Conservation (phyloP, 2,888 invertebrate genomes). For the Melikaiella ostensackeni region DNA sequence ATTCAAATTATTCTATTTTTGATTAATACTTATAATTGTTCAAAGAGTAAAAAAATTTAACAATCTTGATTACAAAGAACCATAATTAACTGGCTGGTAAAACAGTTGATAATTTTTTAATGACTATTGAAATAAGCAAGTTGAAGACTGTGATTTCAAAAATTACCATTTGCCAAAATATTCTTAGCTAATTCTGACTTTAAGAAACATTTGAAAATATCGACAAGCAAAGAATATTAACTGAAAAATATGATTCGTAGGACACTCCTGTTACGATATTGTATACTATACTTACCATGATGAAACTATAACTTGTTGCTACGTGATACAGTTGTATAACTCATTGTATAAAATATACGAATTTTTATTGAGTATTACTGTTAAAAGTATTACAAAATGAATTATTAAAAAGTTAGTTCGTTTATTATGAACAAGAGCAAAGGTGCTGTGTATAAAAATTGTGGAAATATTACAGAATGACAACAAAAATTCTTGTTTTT, state of each 20-base stretch:
- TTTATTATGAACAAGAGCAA: not conserved
- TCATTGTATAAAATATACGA: slow-evolving; percentile 16
- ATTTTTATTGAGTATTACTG: slow-evolving; percentile 17
- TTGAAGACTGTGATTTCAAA: not conserved
- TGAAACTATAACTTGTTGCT: slow-evolving; percentile 25
- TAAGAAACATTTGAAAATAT: not conserved
- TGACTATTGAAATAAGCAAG: slow-evolving; percentile 14
- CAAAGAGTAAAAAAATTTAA: too few species aligned
- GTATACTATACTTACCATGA: not conserved
- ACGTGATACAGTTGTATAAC: slow-evolving; percentile 6
- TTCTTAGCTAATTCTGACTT: not conserved
- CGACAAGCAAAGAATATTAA: not conserved
- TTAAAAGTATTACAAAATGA: not conserved
- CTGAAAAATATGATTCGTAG: not conserved
- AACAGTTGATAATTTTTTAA: not conserved
- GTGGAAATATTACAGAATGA: not conserved
- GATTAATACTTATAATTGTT: not conserved
- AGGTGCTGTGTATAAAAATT: not conserved
- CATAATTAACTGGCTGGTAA: not conserved
- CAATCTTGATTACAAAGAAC: too few species aligned
- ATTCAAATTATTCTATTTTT: not conserved
- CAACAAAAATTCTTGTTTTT: not conserved
- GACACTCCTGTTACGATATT: too few species aligned
- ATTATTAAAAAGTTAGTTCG: slow-evolving; percentile 7
- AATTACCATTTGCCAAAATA: slow-evolving; percentile 13